Evolutionary conservation across 1,140 invertebrate species (phyloP).

Genomic region (Oryctes rhinoceros): DNA sequence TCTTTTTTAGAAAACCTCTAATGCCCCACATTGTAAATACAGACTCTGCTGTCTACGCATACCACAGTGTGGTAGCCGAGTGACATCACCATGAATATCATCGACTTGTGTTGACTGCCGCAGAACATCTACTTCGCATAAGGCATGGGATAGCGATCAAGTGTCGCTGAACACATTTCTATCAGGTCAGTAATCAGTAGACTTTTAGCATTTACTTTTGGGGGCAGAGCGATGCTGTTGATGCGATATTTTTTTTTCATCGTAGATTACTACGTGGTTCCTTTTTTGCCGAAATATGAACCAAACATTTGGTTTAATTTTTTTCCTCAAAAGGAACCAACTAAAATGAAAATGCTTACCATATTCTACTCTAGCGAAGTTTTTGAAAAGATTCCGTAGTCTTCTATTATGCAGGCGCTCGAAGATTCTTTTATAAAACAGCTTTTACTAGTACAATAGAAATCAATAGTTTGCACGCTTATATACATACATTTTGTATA

Average conservation of each 20-base stretch:
- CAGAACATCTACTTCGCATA: slow-evolving; percentile 19
- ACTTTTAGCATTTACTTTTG: too few relatives aligned
- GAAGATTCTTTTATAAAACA: too few relatives aligned
- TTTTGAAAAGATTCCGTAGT: too few relatives aligned
- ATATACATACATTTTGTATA: too few relatives aligned
- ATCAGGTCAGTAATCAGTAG: slow-evolving; percentile 41
- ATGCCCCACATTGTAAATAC: slow-evolving; percentile 54
- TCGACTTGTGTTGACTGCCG: slow-evolving; percentile 44
- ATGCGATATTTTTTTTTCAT: neutral
- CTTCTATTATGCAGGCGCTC: too few relatives aligned
- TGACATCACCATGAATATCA: slow-evolving; percentile 32
- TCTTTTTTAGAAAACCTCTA: slow-evolving; percentile 52
- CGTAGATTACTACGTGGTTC: neutral
- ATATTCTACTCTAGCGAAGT: too few relatives aligned
- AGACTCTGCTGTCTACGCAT: slow-evolving; percentile 57
- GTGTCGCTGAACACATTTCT: slow-evolving; percentile 22
- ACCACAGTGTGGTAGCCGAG: slow-evolving; percentile 51
- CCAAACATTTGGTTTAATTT: neutral
- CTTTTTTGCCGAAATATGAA: neutral
- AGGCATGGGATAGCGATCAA: slow-evolving; percentile 53
- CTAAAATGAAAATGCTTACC: too few relatives aligned
- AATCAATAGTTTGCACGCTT: slow-evolving; percentile 15
- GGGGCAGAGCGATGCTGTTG: too few relatives aligned
- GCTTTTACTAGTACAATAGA: neutral
- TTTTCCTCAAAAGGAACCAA: too few relatives aligned